phyloP scores from a whole-genome alignment of 2,113 vertebrate genomes.

The Antechinus flavipes region DNA sequence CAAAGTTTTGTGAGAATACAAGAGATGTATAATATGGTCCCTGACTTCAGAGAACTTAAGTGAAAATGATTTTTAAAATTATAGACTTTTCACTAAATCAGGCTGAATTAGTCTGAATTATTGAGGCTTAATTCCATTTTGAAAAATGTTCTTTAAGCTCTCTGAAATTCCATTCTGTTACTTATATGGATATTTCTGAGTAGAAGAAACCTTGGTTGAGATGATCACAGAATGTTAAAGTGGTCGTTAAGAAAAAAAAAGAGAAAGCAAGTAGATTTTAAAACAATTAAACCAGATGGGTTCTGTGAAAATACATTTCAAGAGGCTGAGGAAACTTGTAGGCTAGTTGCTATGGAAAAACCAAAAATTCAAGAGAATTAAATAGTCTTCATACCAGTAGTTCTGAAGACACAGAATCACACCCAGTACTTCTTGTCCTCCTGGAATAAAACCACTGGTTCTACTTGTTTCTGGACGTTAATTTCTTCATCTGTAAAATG shows the following conservation, averaged over 20 bases:
- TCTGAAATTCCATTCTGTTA: neutral
- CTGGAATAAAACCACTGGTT: neutral
- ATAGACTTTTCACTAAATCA: conserved; percentile 50
- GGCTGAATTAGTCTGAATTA: conserved; percentile 55
- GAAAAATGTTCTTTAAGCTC: conserved; percentile 31
- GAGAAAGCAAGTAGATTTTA: neutral
- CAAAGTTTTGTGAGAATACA: neutral
- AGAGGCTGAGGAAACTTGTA: neutral
- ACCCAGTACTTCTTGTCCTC: neutral
- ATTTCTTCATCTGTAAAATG: neutral
- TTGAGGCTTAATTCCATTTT: conserved; percentile 42
- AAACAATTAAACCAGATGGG: neutral
- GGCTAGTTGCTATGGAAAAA: neutral
- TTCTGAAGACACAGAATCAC: neutral
- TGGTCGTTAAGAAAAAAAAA: conserved; percentile 8
- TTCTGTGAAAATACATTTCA: neutral
- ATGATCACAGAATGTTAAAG: conserved; percentile 24
- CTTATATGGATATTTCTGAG: conserved; percentile 4
- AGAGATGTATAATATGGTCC: conserved; percentile 30
- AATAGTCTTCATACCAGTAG: neutral
- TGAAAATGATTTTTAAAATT: conserved; percentile 29
- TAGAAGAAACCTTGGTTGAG: conserved; percentile 5
- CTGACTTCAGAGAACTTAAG: conserved; percentile 52
- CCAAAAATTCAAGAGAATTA: neutral
- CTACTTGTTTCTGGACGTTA: neutral